A percentile compares a stretch with the other conserved stretches of the same genome.
phyloP scores from a whole-genome alignment of 2,113 vertebrate genomes.

The Raphicerus campestris region DNA sequence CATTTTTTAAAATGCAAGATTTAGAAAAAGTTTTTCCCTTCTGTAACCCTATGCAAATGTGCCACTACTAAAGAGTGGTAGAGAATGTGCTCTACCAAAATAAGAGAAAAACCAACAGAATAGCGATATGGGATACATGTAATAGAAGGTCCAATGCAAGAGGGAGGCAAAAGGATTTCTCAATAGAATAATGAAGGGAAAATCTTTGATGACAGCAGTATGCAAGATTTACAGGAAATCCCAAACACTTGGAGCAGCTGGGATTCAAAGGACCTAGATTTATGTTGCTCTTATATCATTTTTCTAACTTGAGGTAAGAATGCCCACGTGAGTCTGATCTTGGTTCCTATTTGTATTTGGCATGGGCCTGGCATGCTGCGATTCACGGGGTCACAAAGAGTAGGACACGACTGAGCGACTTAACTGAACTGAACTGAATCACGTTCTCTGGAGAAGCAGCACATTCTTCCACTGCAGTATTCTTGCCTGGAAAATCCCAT shows the following conservation, averaged over 20 bases:
- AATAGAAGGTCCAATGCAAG: background rate
- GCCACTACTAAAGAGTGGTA: background rate
- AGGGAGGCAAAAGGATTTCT: background rate
- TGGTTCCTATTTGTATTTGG: background rate
- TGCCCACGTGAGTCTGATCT: background rate
- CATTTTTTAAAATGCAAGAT: background rate
- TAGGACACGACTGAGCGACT: no score
- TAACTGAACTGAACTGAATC: background rate
- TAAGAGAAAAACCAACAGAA: background rate
- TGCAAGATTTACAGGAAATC: background rate
- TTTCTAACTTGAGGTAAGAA: background rate
- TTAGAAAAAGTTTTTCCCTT: background rate
- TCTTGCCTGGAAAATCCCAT: background rate
- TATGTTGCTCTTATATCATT: background rate
- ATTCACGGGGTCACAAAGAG: no score
- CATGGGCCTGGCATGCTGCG: no score
- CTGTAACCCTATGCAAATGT: background rate
- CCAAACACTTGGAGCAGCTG: background rate
- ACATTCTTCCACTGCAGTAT: background rate
- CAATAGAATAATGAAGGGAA: background rate
- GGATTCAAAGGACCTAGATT: background rate
- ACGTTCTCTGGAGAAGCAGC: background rate
- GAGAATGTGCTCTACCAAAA: background rate
- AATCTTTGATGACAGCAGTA: background rate
- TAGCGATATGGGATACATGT: background rate